Evolutionary conservation across 2,113 vertebrate genomes (phyloP).

Genomic region (Oreochromis niloticus): DNA sequence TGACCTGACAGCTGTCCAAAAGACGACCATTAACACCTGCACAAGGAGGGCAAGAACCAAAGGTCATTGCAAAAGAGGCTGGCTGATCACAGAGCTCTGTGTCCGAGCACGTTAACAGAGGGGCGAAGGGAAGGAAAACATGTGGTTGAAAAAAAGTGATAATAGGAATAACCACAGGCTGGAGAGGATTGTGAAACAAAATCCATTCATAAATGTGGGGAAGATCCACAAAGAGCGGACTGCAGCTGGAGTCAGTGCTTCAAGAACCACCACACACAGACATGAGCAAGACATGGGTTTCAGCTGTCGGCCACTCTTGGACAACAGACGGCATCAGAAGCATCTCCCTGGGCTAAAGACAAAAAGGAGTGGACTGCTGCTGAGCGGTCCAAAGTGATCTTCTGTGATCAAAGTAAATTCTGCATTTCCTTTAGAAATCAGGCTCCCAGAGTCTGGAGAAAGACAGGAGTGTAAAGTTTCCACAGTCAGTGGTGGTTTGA

Average conservation of each 20-base stretch:
- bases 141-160: background rate
- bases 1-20: background rate
- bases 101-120: background rate
- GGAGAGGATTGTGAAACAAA: background rate
- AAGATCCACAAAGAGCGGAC: background rate
- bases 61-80: background rate
- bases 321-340: background rate
- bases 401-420: background rate
- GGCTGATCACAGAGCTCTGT: no score
- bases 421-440: background rate
- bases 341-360: background rate
- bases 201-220: background rate
- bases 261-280: no score
- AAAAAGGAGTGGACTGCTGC: background rate
- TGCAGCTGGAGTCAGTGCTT: background rate
- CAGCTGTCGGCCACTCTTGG: background rate
- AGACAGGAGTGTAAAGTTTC: background rate
- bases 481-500: background rate
- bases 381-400: background rate
- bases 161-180: background rate
- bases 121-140: background rate
- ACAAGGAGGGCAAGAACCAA: background rate
- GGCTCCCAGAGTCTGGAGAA: background rate
- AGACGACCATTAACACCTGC: background rate
- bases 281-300: no score